Conservation (phyloP, 1,140 invertebrate genomes). For the Asobara japonica region DNA sequence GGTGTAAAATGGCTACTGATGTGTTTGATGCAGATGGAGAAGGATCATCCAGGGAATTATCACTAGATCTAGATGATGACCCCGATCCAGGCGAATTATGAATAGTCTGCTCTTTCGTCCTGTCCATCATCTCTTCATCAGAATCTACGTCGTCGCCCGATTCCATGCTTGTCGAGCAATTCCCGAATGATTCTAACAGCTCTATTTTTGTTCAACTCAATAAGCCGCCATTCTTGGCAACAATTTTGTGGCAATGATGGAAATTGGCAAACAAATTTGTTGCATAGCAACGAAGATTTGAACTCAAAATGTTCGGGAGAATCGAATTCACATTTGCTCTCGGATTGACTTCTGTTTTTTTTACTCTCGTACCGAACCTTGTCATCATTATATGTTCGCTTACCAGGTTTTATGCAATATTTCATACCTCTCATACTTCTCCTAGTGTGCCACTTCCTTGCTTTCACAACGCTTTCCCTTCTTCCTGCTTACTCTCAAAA, state of each 20-base stretch:
- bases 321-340: no score
- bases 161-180: background rate
- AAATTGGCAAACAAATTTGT: background rate
- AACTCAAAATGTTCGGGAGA: no score
- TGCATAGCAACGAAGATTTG: background rate
- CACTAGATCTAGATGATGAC: constrained; percentile 15
- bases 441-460: no score
- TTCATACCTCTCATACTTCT: no score
- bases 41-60: constrained; percentile 12
- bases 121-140: constrained; percentile 5
- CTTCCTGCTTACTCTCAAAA: no score
- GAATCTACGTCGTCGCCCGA: constrained; percentile 1
- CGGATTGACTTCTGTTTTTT: no score
- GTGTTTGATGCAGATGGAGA: constrained; percentile 36
- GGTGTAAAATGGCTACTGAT: background rate
- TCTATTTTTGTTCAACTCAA: background rate
- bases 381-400: no score
- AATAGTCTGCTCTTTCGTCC: background rate
- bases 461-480: no score
- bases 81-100: background rate
- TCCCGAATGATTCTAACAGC: background rate
- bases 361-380: no score
- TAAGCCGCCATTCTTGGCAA: background rate
- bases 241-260: no score
- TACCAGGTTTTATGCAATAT: no score